Evolutionary conservation across 2,113 vertebrate species (phyloP).

Genomic region (Trematocara variabile): DNA sequence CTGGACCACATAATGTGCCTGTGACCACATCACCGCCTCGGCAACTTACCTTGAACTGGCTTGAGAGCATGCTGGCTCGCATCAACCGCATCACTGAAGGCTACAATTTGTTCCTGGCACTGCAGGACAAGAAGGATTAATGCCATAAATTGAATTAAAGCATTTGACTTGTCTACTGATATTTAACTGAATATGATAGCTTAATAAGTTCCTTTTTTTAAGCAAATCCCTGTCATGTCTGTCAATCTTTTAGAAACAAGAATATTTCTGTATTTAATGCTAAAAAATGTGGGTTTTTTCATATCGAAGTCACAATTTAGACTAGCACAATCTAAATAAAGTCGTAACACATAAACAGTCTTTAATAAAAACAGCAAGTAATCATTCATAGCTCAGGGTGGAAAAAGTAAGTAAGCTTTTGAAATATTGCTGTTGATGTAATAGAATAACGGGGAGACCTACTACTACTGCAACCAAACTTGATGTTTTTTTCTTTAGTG

Average conservation of each 20-base stretch:
- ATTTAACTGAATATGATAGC: not conserved
- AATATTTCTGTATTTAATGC: not conserved
- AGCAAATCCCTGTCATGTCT: not conserved
- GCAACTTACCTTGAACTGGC: slow-evolving; percentile 21
- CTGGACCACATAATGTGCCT: slow-evolving; percentile 32
- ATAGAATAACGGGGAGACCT: not conserved
- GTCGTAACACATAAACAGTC: not conserved
- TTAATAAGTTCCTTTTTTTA: not conserved
- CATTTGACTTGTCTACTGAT: not conserved
- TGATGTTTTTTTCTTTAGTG: not conserved
- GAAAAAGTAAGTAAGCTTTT: not conserved
- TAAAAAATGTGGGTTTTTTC: not conserved
- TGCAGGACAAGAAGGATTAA: not conserved
- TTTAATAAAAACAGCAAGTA: not conserved
- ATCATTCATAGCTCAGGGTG: not conserved
- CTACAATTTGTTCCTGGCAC: slow-evolving; percentile 8
- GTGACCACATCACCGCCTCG: slow-evolving; percentile 18
- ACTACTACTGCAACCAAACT: not conserved
- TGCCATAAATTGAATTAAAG: not conserved
- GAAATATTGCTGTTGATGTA: not conserved
- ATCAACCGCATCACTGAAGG: not conserved
- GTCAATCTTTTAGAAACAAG: not conserved
- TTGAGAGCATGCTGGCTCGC: not conserved
- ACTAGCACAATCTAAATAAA: not conserved
- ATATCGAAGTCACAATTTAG: not conserved